Evolutionary conservation across 2,113 vertebrate genomes (phyloP).

Genomic region (Zosterops pallidus): DNA sequence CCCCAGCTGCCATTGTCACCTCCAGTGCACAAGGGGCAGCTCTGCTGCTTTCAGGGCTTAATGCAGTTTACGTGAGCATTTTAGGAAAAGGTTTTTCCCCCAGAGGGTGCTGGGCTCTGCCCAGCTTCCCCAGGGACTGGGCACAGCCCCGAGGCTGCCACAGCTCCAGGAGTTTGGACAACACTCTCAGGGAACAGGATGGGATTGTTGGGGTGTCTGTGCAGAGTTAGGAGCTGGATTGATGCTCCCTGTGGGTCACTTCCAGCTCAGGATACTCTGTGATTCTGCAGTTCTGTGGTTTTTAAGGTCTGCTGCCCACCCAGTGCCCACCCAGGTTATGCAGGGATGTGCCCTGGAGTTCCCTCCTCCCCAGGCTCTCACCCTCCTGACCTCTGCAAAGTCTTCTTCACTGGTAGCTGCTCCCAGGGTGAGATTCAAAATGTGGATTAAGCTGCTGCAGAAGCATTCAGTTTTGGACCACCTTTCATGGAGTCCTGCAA

Average conservation of each 20-base stretch:
- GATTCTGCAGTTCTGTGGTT: not conserved
- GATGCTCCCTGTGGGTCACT: not conserved
- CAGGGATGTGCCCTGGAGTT: not conserved
- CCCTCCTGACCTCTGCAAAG: not conserved
- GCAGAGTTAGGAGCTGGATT: not conserved
- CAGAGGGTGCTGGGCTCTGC: not conserved
- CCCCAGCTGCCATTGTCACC: not conserved
- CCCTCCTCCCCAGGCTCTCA: not conserved
- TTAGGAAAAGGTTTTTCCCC: not conserved
- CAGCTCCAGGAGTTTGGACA: not conserved
- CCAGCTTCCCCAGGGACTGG: not conserved
- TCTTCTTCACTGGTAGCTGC: not conserved
- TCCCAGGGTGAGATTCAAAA: not conserved
- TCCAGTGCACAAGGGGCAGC: rapidly evolving
- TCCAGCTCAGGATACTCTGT: not conserved
- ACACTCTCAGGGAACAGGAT: rapidly evolving
- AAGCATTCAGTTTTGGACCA: not conserved
- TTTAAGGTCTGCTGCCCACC: not conserved
- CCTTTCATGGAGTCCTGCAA: not conserved
- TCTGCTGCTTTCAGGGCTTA: not conserved
- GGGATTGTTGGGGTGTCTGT: not conserved
- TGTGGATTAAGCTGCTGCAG: not conserved
- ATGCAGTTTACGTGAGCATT: rapidly evolving
- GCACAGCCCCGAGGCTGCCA: rapidly evolving
- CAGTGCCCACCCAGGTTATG: not conserved